Percentiles rank a stretch among this genome's conserved stretches.
Evolutionary conservation across 2,888 invertebrate genomes (phyloP).

Genomic region (Synergus umbraculus): DNA sequence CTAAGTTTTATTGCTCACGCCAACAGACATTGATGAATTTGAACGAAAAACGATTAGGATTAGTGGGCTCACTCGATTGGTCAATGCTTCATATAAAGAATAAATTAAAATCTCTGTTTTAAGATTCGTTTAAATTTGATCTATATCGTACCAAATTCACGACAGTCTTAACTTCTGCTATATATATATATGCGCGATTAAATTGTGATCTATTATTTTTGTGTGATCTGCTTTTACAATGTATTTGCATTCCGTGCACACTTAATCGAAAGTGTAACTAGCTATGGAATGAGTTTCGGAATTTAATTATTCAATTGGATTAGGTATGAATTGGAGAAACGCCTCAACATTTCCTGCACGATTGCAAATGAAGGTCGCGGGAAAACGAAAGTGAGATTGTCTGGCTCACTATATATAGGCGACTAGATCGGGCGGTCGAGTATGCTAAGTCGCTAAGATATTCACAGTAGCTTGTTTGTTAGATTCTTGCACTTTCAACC

Average conservation of each 20-base stretch:
- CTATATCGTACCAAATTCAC: neutral
- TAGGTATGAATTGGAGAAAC: conserved; percentile 33
- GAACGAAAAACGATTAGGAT: conserved; percentile 14
- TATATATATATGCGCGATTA: neutral
- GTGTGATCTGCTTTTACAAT: neutral
- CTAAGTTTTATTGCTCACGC: conserved; percentile 10
- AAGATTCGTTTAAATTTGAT: neutral
- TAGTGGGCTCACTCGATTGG: conserved; percentile 16
- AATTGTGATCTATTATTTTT: neutral
- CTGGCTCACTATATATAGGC: conserved; percentile 19
- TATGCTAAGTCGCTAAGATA: conserved; percentile 17
- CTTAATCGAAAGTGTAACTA: conserved; percentile 33
- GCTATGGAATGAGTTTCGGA: conserved; percentile 37
- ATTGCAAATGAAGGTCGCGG: conserved; percentile 38
- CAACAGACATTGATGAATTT: conserved; percentile 31
- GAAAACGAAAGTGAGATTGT: conserved; percentile 40
- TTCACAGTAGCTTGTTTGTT: conserved; percentile 13
- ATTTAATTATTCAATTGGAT: conserved; percentile 34
- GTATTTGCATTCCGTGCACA: conserved; percentile 4
- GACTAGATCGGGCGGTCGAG: conserved; percentile 24
- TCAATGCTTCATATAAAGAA: conserved; percentile 10
- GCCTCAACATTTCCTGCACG: conserved; percentile 37
- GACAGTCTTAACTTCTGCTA: too few species aligned
- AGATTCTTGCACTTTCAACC: conserved; percentile 1
- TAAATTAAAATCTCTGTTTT: neutral